A percentile compares a stretch with the other conserved stretches of the same genome.
Evolutionary conservation across 2,797 vertebrate genomes (phyloP).

Genomic region (Artibeus jamaicensis): DNA sequence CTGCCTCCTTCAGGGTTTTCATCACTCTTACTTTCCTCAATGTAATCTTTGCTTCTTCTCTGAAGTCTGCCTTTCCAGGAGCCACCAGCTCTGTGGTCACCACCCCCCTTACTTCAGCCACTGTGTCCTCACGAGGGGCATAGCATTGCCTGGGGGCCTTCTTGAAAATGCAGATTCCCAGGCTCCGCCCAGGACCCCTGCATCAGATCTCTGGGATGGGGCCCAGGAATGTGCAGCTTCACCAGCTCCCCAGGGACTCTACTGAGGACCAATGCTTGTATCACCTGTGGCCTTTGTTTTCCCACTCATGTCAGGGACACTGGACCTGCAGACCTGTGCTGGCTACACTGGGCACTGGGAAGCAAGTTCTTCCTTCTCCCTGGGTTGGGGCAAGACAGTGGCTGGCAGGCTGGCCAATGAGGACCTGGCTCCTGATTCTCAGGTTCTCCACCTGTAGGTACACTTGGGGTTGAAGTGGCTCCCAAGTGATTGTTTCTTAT

Average conservation of each 20-base stretch:
- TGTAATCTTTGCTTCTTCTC: not conserved
- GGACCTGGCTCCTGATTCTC: not conserved
- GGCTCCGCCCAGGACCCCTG: not conserved
- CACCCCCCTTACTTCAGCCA: not conserved
- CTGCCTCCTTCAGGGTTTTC: not conserved
- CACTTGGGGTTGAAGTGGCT: not conserved
- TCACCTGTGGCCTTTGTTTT: not conserved
- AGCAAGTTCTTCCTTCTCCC: not conserved
- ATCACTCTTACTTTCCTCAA: not conserved
- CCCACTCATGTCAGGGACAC: rapidly evolving
- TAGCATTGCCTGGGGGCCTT: rapidly evolving
- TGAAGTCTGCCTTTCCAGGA: not conserved
- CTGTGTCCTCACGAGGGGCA: not conserved
- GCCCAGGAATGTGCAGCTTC: not conserved
- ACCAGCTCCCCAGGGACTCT: not conserved
- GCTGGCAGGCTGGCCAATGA: not conserved
- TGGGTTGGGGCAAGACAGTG: not conserved
- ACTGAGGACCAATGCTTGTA: not conserved
- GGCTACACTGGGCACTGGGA: not conserved
- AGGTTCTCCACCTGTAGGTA: not conserved
- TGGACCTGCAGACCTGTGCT: not conserved
- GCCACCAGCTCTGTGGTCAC: not conserved
- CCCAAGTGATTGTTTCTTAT: not conserved
- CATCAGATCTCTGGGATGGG: not conserved
- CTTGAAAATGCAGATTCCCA: not conserved